Conservation (phyloP, 1,140 invertebrate species). For the Tetranychus urticae region DNA sequence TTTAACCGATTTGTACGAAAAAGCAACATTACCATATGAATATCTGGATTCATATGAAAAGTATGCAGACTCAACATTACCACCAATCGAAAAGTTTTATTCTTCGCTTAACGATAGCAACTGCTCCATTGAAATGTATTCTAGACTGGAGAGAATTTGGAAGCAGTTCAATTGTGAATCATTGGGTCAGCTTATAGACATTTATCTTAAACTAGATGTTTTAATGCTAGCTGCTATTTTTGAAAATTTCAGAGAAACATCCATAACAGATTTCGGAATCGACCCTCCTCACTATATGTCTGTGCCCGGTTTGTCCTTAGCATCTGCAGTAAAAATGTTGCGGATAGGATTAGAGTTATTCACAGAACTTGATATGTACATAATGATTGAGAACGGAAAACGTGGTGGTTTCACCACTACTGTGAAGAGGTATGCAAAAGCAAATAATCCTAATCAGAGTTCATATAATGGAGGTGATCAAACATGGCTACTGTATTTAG, state of each 20-base stretch:
- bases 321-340: constrained; percentile 12
- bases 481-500: constrained; percentile 12
- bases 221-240: constrained; percentile 23
- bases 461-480: constrained; percentile 3
- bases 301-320: constrained; percentile 10
- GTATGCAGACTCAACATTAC: constrained; percentile 12
- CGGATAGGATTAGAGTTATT: constrained; percentile 14
- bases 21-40: constrained; percentile 14
- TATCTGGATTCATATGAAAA: constrained; percentile 10
- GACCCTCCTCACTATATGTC: constrained; percentile 17
- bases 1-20: background rate
- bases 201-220: constrained; percentile 23
- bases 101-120: background rate
- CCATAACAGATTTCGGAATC: constrained; percentile 7
- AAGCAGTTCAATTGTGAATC: constrained; percentile 16
- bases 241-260: constrained; percentile 16
- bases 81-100: background rate
- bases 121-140: background rate
- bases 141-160: constrained; percentile 9
- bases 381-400: constrained; percentile 15
- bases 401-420: background rate
- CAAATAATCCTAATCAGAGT: constrained; percentile 10
- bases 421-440: background rate
- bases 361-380: constrained; percentile 13
- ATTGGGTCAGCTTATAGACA: constrained; percentile 21